phyloP scores from a whole-genome alignment of 92 coral and sea anemone species.

The Actinernus sp. region DNA sequence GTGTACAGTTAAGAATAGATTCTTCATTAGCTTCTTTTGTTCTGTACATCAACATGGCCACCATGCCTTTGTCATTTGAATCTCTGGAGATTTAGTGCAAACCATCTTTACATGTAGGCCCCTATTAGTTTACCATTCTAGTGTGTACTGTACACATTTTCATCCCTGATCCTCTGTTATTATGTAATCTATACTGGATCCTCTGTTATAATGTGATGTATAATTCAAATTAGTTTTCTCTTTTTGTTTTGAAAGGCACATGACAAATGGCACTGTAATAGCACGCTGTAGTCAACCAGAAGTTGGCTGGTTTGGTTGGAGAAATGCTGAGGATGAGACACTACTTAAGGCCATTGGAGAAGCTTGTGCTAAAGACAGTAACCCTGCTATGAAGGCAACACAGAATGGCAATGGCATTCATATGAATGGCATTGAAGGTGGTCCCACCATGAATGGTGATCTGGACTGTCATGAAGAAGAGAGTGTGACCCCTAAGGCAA shows the following conservation, averaged over 20 bases:
- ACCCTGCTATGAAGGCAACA: slow-evolving; percentile 9
- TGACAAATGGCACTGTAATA: slow-evolving; percentile 91
- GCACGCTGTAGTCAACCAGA: slow-evolving; percentile 98
- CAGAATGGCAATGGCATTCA: slow-evolving; percentile 19
- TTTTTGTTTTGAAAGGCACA: slow-evolving; percentile 47
- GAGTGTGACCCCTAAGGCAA: slow-evolving; percentile 1
- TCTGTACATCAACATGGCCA: too few relatives aligned
- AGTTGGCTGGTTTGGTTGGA: slow-evolving; percentile 93
- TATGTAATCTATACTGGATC: too few relatives aligned
- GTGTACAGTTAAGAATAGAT: too few relatives aligned
- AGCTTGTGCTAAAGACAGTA: slow-evolving; percentile 40
- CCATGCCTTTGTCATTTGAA: too few relatives aligned
- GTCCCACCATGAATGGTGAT: background rate
- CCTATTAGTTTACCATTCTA: too few relatives aligned
- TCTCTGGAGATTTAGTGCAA: too few relatives aligned
- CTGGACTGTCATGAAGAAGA: slow-evolving; percentile 1
- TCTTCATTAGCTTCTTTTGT: too few relatives aligned
- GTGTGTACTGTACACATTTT: too few relatives aligned
- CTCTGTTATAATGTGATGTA: too few relatives aligned
- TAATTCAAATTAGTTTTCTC: background rate
- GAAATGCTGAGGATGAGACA: slow-evolving; percentile 84
- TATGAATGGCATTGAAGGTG: slow-evolving; percentile 14
- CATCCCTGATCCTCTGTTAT: too few relatives aligned
- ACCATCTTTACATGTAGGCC: too few relatives aligned
- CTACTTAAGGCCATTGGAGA: slow-evolving; percentile 86